These are phyloP conservation scores for Mystacides longicornis DNA, from an alignment of 2,888 invertebrate genomes.

Conservation along the genomic window DNA sequence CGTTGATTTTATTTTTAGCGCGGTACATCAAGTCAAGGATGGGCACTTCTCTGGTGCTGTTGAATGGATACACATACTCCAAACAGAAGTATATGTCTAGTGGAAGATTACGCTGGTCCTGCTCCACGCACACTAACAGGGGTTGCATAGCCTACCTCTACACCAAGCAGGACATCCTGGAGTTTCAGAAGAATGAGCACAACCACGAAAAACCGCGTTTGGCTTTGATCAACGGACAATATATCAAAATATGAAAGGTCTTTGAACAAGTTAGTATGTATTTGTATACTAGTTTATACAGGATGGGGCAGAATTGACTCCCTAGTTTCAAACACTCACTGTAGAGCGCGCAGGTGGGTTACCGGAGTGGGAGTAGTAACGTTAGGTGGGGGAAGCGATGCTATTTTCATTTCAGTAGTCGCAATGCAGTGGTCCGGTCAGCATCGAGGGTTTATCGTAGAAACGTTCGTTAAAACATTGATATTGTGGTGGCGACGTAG, in stretches of 20 bases:
- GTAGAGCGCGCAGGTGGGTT: no score
- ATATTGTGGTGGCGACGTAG: not conserved
- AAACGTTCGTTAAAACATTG: no score
- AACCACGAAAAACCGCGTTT: conserved; percentile 2
- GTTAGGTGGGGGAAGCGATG: no score
- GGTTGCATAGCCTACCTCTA: conserved; percentile 5
- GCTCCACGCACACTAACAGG: not conserved
- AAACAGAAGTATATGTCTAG: not conserved
- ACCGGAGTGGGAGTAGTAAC: no score
- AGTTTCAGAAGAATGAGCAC: not conserved
- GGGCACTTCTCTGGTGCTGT: not conserved
- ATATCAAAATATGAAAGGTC: conserved; percentile 4
- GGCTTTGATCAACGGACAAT: conserved; percentile 5
- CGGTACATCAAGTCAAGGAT: not conserved
- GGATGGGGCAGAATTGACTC: no score
- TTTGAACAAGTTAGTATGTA: not conserved
- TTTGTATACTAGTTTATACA: no score
- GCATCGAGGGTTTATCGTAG: no score
- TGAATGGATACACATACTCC: conserved; percentile 5
- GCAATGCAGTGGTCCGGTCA: no score
- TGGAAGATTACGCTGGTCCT: conserved; percentile 7
- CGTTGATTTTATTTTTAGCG: conserved; percentile 10
- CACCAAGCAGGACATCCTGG: conserved; percentile 2
- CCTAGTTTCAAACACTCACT: no score
- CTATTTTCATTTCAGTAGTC: no score